phyloP scores from a whole-genome alignment of 2,797 vertebrate genomes.

The Crax fasciolata region DNA sequence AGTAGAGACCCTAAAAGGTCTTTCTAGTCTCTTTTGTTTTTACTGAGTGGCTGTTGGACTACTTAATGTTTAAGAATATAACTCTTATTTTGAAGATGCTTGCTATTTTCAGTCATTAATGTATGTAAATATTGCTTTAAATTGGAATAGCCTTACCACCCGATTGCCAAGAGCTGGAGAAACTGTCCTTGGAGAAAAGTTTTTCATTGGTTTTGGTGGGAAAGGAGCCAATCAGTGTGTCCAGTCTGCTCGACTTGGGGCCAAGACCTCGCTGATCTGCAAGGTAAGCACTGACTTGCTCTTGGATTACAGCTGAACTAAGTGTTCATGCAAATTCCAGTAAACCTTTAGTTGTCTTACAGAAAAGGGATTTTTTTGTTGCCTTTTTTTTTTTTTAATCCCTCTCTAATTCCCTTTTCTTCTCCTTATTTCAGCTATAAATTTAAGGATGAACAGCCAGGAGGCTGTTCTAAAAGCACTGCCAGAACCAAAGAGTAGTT shows the following conservation, averaged over 20 bases:
- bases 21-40: neutral
- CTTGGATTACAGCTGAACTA: neutral
- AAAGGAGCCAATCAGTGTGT: slow-evolving; percentile 99
- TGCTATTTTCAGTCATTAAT: slow-evolving; percentile 41
- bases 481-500: slow-evolving; percentile 46
- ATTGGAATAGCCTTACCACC: slow-evolving; percentile 87
- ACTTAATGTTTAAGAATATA: neutral
- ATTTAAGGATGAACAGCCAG: neutral
- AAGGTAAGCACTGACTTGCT: slow-evolving; percentile 86
- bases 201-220: slow-evolving; percentile 96
- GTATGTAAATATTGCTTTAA: slow-evolving; percentile 42
- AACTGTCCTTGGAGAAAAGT: slow-evolving; percentile 94
- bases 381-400: neutral
- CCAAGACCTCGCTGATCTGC: slow-evolving; percentile 91
- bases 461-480: slow-evolving; percentile 26
- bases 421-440: slow-evolving; percentile 36
- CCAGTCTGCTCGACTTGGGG: slow-evolving; percentile 93
- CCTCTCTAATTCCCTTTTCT: slow-evolving; percentile 1
- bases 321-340: neutral
- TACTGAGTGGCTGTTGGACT: neutral
- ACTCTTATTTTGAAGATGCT: slow-evolving; percentile 5
- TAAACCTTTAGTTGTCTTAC: slow-evolving; percentile 18
- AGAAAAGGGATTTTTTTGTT: neutral
- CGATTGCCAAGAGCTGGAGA: slow-evolving; percentile 94
- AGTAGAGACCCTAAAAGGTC: neutral